Conservation (phyloP, 1,140 invertebrate genomes). For the Formica exsecta region DNA sequence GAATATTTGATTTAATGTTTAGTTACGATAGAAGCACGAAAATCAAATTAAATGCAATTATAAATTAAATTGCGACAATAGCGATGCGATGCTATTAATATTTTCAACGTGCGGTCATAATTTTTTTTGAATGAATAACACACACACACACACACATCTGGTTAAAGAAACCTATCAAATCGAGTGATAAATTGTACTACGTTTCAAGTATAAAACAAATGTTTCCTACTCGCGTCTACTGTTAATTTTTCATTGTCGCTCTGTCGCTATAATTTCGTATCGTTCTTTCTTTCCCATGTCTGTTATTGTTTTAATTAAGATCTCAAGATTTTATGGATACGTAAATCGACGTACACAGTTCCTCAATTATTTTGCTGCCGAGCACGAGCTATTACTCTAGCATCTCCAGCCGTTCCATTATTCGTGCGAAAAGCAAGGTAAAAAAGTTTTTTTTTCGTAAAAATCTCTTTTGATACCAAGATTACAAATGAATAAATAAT, state of each 20-base stretch:
- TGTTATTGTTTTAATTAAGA: conserved; percentile 54
- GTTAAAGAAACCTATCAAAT: conserved; percentile 44
- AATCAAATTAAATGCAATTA: background rate
- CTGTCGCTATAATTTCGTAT: conserved; percentile 12
- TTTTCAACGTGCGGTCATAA: background rate
- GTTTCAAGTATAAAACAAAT: conserved; percentile 20
- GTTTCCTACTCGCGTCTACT: background rate
- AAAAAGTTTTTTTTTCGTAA: conserved; percentile 11
- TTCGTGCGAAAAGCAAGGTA: background rate
- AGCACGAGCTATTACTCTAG: conserved; percentile 18
- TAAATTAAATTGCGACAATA: background rate
- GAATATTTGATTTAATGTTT: background rate
- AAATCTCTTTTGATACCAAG: background rate
- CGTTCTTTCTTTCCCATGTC: conserved; percentile 6
- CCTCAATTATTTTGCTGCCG: conserved; percentile 48
- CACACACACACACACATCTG: background rate
- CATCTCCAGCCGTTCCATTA: conserved; percentile 20
- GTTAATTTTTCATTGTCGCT: conserved; percentile 62
- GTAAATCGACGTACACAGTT: conserved; percentile 50
- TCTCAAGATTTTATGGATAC: conserved; percentile 57
- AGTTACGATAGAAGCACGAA: background rate
- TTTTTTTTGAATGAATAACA: conserved; percentile 11
- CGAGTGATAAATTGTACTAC: conserved; percentile 39
- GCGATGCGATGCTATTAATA: conserved; percentile 5
- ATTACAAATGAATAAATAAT: conserved; percentile 33